phyloP scores from a whole-genome alignment of 2,113 vertebrate genomes.

The Trematocara stigmaticum region DNA sequence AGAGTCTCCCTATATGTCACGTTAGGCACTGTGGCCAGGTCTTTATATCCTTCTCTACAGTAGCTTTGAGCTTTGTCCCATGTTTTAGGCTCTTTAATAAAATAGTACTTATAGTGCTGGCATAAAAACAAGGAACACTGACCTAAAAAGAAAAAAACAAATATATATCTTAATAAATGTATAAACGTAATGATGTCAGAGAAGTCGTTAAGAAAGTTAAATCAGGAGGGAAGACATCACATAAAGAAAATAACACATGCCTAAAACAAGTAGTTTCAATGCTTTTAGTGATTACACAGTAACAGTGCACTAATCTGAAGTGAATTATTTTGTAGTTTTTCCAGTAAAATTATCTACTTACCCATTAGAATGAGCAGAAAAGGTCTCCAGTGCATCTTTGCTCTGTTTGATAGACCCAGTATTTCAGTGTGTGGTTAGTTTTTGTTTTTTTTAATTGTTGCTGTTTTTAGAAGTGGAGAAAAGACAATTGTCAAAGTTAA shows the following conservation, averaged over 20 bases:
- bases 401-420: background rate
- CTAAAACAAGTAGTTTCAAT: accelerated
- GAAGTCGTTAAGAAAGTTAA: accelerated
- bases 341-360: background rate
- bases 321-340: background rate
- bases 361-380: background rate
- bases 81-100: background rate
- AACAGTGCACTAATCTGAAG: background rate
- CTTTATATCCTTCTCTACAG: background rate
- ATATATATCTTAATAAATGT: background rate
- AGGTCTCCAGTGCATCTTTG: background rate
- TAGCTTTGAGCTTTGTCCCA: background rate
- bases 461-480: background rate
- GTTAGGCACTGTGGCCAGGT: background rate
- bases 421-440: background rate
- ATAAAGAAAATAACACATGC: accelerated
- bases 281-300: background rate
- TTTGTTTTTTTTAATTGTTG: background rate
- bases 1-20: accelerated
- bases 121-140: background rate
- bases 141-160: background rate
- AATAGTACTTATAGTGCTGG: background rate
- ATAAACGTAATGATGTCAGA: background rate
- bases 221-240: background rate
- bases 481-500: background rate